These are phyloP conservation scores for Lithophane ornitopus DNA, from an alignment of 2,888 invertebrate genomes.

Conservation along the genomic window DNA sequence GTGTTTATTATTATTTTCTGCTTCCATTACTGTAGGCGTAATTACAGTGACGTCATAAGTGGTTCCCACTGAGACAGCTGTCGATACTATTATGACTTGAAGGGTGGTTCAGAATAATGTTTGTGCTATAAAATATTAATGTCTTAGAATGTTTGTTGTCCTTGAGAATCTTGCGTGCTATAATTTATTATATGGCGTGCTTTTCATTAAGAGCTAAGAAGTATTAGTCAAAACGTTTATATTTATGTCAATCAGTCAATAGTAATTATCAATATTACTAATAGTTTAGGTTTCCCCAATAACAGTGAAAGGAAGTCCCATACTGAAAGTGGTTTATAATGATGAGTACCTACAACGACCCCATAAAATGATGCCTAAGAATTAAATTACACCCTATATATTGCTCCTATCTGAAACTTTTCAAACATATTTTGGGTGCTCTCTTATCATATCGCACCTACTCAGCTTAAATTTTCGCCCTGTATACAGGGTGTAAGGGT, in stretches of 20 bases:
- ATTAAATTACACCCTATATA: too few relatives aligned
- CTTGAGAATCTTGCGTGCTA: conserved; percentile 6
- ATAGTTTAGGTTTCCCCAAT: neutral
- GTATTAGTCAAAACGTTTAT: neutral
- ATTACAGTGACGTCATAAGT: neutral
- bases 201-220: neutral
- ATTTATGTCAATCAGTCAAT: too few relatives aligned
- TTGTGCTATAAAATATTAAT: conserved; percentile 46
- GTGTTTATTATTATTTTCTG: neutral
- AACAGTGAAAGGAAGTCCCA: neutral
- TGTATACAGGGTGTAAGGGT: too few relatives aligned
- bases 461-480: too few relatives aligned
- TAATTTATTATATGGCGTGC: neutral
- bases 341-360: too few relatives aligned
- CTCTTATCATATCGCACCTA: too few relatives aligned
- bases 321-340: too few relatives aligned
- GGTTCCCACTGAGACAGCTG: conserved; percentile 25
- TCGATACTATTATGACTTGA: conserved; percentile 22
- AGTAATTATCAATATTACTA: neutral
- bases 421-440: too few relatives aligned
- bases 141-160: conserved; percentile 1
- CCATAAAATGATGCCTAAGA: too few relatives aligned
- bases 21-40: neutral
- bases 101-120: conserved; percentile 19
- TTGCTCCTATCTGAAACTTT: too few relatives aligned